phyloP scores from a whole-genome alignment of 1,140 invertebrate genomes.

The Potamilus streckersoni region DNA sequence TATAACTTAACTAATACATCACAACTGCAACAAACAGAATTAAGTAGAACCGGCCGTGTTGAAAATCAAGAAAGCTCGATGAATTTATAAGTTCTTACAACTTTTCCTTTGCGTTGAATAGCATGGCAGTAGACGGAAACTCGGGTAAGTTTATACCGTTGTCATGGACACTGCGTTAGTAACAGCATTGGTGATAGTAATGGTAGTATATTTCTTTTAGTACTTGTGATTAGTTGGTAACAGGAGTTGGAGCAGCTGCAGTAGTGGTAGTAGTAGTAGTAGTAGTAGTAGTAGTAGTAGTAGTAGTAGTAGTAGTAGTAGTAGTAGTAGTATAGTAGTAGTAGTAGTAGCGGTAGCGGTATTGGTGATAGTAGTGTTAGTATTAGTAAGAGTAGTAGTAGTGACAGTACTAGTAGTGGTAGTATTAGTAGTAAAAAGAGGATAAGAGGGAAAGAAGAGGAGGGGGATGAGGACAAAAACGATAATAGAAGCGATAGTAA shows the following conservation, averaged over 20 bases:
- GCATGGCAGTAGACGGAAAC: too few species aligned
- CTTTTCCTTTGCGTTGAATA: too few species aligned
- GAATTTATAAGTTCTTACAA: too few species aligned
- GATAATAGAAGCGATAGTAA: conserved; percentile 2
- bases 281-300: not conserved
- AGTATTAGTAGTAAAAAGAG: not conserved
- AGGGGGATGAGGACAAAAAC: not conserved
- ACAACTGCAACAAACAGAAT: too few species aligned
- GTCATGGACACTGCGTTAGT: not conserved
- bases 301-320: not conserved
- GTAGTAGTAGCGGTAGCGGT: conserved; percentile 5
- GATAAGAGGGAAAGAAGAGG: not conserved
- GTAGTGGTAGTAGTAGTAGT: conserved; percentile 1
- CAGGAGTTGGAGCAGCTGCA: not conserved
- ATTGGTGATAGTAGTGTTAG: not conserved
- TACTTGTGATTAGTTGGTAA: not conserved
- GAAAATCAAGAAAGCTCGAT: too few species aligned
- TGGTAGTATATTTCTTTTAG: not conserved
- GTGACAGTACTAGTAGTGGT: not conserved
- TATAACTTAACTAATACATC: too few species aligned
- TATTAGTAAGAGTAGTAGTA: conserved; percentile 2
- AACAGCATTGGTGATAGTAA: not conserved
- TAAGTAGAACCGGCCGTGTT: too few species aligned
- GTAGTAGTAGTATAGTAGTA: not conserved
- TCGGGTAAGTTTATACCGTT: too few species aligned